These are phyloP conservation scores for Siphonodentalium dalli DNA, from an alignment of 2,888 invertebrate species.

Conservation along the genomic window DNA sequence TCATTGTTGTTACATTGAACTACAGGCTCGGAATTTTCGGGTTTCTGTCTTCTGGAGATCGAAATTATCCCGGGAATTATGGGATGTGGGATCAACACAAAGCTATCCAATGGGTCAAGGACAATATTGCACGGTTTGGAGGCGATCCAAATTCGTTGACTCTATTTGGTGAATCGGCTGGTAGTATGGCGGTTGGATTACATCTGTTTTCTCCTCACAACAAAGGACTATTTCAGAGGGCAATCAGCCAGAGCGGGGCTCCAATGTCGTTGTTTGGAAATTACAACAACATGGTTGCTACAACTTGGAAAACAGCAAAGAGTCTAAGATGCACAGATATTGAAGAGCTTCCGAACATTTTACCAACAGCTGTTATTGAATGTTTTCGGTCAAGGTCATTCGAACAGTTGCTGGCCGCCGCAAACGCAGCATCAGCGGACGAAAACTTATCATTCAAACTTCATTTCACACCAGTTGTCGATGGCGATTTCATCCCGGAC, in stretches of 20 bases:
- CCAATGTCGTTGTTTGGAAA: constrained; percentile 89
- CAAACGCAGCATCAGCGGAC: no score
- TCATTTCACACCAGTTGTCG: constrained; percentile 30
- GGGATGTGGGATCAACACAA: constrained; percentile 41
- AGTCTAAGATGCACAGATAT: no score
- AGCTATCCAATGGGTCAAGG: constrained; percentile 40
- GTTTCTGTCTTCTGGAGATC: constrained; percentile 34
- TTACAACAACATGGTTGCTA: neutral
- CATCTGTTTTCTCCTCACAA: constrained; percentile 31
- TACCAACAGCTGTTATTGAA: no score
- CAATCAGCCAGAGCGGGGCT: constrained; percentile 38
- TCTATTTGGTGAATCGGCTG: constrained; percentile 43
- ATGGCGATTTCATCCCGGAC: constrained; percentile 25
- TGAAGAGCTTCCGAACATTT: no score
- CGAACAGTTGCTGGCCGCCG: no score
- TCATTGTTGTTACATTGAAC: constrained; percentile 41
- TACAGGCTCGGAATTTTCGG: constrained; percentile 43
- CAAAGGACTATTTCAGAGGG: constrained; percentile 33
- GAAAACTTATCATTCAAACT: no score
- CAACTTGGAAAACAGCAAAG: no score
- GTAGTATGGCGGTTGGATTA: constrained; percentile 34
- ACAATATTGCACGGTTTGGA: constrained; percentile 38
- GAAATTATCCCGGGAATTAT: constrained; percentile 31
- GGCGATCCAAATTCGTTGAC: constrained; percentile 35
- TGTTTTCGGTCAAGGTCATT: no score